Percentiles rank a stretch among this genome's conserved stretches.
Conservation (phyloP, 2,113 vertebrate species). For the Grus americana region DNA sequence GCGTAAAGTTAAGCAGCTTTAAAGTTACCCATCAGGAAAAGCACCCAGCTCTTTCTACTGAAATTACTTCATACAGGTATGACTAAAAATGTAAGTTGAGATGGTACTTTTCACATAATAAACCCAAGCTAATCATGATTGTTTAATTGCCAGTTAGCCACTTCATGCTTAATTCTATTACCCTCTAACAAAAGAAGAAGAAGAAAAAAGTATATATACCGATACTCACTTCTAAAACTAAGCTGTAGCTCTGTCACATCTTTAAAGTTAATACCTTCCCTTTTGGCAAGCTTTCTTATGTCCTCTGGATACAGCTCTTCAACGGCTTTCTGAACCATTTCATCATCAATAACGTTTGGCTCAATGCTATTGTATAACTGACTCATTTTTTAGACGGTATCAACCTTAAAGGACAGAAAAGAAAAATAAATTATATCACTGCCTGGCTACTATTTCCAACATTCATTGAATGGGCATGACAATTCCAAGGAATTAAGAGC, state of each 20-base stretch:
- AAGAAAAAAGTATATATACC: background rate
- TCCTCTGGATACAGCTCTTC: conserved; percentile 75
- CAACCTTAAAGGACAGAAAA: background rate
- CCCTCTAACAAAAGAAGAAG: background rate
- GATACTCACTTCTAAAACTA: conserved; percentile 82
- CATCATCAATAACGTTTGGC: conserved; percentile 79
- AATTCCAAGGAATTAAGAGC: background rate
- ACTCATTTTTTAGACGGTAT: conserved; percentile 51
- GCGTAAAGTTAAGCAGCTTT: background rate
- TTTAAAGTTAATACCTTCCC: conserved; percentile 72
- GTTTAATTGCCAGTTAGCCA: background rate
- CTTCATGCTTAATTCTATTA: background rate
- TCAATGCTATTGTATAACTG: conserved; percentile 46
- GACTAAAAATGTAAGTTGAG: background rate
- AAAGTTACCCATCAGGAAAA: background rate
- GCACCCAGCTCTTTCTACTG: background rate
- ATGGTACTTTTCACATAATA: background rate
- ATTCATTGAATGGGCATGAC: background rate
- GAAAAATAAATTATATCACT: background rate
- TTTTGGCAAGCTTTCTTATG: conserved; percentile 55
- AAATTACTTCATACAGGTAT: background rate
- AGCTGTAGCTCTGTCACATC: conserved; percentile 80
- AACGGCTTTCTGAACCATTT: conserved; percentile 77
- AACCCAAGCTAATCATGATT: background rate
- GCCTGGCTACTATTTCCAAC: background rate